Evolutionary conservation across 2,113 vertebrate species (phyloP), one percentile per base, ranked within the genome.

Genomic region (Oxyura jamaicensis): DNA sequence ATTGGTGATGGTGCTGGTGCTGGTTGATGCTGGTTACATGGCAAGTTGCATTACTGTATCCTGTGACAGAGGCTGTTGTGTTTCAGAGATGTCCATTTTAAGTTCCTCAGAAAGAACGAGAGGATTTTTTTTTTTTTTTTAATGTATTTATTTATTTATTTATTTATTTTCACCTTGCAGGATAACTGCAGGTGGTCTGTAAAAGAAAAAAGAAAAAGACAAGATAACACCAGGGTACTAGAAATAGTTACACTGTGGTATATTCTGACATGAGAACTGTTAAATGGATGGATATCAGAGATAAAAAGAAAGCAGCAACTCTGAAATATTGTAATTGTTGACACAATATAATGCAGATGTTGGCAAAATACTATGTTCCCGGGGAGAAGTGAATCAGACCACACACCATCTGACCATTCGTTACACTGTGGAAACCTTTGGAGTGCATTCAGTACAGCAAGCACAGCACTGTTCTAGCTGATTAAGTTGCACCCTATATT

Each of bases 401-500:
- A 23, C 58, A 29, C 62, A 76, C 66, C 83, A 83, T 69, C 92
- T 96, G 96, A 94, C 92, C 91, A 85, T 90, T 88, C 15, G 0
- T 84, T 94, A 62, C 50, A 72, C 83, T 1, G 2, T 50, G 86
- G 86, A 96, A 90, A 79, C 90, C 83, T 96, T 95, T 86, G 62
- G 83, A 92, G 77, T 55, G 84, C 73, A 33, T 62, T 91, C 92
- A 84, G 74, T 78, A 93, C 53, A 89, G 88, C 90, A 93, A 97
- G 73, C 76, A 84, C 90, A 92, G 92, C 94, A 95, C 88, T 94
- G 93, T 96, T 96, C 80, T 76, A 94, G 88, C 88, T 94, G 95
- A 97, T 96, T 97, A 97, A 95, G 86, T 96, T 82, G 83, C 80
- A 93, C 86, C 48, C 86, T 85, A 73, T 89, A 96, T 94, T 97